Base-by-base conservation (phyloP, 2,113 vertebrate genomes). In the Copsychus sechellarum region DNA sequence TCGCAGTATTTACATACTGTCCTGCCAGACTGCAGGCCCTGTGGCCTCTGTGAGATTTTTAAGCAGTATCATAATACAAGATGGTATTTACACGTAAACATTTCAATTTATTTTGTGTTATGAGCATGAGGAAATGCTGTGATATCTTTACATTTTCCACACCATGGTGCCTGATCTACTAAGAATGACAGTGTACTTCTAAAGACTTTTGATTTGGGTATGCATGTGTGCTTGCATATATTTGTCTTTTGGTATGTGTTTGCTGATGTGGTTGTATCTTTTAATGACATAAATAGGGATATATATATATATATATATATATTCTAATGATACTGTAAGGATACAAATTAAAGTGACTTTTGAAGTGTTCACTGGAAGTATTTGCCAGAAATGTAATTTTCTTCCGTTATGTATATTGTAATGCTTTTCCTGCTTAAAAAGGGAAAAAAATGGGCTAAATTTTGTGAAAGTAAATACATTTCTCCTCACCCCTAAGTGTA, bases 391-490 rank as follows among this genome's bases (percentile, higher is more conserved):
- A 77, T 71, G 9, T 45, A 8, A 19, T 69, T 80, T 43, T 86
- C 43, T 80, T 90, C 34, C 2, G 0, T 70, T 86, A 61, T 1
- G 0, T 36, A 48, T 13, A 42, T 40, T 77, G 80, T 86, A 83
- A 86, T 42, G 56, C 24, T 81, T 93, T 94, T 93, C 40, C 67
- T 51, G 51, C 28, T 88, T 83, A 26, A 82, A 82, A 93, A 88
- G 15, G 33, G 3, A 6, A 16, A 31, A 65, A 94, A 90, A 56
- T 11, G 5, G 48, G 71, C 61, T 51, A 92, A 94, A 88, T 94
- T 86, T 90, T 81, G 56, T 94, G 78, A 62, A 43, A 85, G 81
- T 93, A 95, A 94, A 93, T 77, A 87, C 20, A 42, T 91, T 92
- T 80, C 54, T 92, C 70, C 50, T 94, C 65, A 80, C 40, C 24